These are phyloP conservation scores for Takifugu flavidus DNA, from an alignment of 2,113 vertebrate species.

Conservation along the genomic window DNA sequence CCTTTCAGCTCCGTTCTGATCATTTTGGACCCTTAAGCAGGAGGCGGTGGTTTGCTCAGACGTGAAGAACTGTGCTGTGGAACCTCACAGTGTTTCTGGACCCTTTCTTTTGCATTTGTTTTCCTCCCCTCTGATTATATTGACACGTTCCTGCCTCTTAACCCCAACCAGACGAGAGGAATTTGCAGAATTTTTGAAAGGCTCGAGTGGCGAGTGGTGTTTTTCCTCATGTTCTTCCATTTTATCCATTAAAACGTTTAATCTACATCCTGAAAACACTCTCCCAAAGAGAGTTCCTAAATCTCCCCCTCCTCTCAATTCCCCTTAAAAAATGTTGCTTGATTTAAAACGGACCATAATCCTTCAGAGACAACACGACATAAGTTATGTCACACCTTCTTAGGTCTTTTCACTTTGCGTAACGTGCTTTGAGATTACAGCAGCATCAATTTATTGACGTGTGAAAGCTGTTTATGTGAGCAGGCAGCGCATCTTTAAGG, in stretches of 20 bases:
- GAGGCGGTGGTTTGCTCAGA: too few species aligned
- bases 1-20: too few species aligned
- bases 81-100: not conserved
- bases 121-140: not conserved
- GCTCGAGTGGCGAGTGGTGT: too few species aligned
- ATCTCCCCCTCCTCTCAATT: slow-evolving; percentile 21
- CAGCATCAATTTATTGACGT: not conserved
- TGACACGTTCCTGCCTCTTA: too few species aligned
- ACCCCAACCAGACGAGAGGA: too few species aligned
- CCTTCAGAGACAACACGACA: slow-evolving; percentile 16
- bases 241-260: not conserved
- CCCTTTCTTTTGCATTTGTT: not conserved
- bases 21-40: too few species aligned
- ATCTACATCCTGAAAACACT: not conserved
- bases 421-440: slow-evolving; percentile 3
- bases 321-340: slow-evolving; percentile 31
- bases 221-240: not conserved
- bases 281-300: slow-evolving; percentile 22
- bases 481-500: not conserved
- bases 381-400: slow-evolving; percentile 25
- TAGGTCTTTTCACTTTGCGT: slow-evolving; percentile 1
- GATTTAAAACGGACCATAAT: slow-evolving; percentile 26
- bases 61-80: not conserved
- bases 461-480: not conserved
- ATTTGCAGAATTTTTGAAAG: too few species aligned